A percentile compares a stretch with the other conserved stretches of the same genome.
Evolutionary conservation across 2,797 vertebrate species (phyloP).

Genomic region (Gymnoscopelus microlampas): DNA sequence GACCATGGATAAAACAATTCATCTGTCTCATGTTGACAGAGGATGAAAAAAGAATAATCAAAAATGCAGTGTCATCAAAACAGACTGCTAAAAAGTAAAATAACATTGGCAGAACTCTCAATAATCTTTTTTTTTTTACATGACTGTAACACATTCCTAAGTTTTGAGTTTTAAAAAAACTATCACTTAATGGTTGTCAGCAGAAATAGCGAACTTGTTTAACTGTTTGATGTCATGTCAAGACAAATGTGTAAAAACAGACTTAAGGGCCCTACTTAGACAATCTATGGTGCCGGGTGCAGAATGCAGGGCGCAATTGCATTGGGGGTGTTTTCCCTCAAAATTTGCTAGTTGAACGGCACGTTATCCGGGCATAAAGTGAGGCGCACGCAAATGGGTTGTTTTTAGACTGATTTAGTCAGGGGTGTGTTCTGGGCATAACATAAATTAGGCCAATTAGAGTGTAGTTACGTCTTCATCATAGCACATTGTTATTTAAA

Average conservation of each 20-base stretch:
- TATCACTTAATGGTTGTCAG: slow-evolving; percentile 27
- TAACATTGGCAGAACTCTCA: slow-evolving; percentile 44
- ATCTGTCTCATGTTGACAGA: slow-evolving; percentile 62
- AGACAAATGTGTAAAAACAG: slow-evolving; percentile 5
- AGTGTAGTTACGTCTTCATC: too few relatives aligned
- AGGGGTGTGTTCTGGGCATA: too few relatives aligned
- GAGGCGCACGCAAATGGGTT: too few relatives aligned
- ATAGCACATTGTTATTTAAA: too few relatives aligned
- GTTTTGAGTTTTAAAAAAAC: slow-evolving; percentile 14
- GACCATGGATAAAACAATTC: slow-evolving; percentile 70
- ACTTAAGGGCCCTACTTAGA: neutral
- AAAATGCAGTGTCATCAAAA: slow-evolving; percentile 78
- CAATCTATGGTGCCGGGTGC: too few relatives aligned
- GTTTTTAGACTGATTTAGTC: too few relatives aligned
- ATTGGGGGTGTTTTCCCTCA: too few relatives aligned
- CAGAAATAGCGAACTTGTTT: slow-evolving; percentile 1
- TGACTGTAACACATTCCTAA: too few relatives aligned
- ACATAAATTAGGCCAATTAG: too few relatives aligned
- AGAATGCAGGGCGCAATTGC: too few relatives aligned
- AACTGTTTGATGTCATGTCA: neutral
- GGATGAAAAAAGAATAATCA: slow-evolving; percentile 58
- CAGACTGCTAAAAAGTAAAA: slow-evolving; percentile 32
- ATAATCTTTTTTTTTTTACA: slow-evolving; percentile 21
- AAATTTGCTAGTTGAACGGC: too few relatives aligned
- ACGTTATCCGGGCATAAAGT: too few relatives aligned